A percentile compares a stretch with the other conserved stretches of the same genome.
These are phyloP conservation scores for Melanostoma mellinum DNA, from an alignment of 2,888 invertebrate species.

Conservation along the genomic window DNA sequence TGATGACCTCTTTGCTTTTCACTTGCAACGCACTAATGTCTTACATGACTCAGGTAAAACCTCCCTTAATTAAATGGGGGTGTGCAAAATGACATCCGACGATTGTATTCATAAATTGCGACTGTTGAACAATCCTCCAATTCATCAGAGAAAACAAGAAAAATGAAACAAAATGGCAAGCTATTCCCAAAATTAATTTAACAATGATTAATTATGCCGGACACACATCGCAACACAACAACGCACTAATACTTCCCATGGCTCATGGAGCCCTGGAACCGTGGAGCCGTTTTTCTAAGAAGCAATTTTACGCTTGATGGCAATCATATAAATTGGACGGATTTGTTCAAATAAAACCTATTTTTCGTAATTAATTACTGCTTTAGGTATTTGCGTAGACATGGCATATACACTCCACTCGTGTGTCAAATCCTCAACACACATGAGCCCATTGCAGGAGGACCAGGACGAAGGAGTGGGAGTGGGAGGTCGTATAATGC, in stretches of 20 bases:
- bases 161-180: no score
- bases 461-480: not conserved
- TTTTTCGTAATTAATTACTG: slow-evolving; percentile 71
- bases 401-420: slow-evolving; percentile 28
- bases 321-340: slow-evolving; percentile 51
- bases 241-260: not conserved
- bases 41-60: no score
- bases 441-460: slow-evolving; percentile 8
- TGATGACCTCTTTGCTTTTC: no score
- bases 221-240: slow-evolving; percentile 27
- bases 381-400: slow-evolving; percentile 62
- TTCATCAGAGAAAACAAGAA: no score
- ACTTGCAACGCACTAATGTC: no score
- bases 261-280: not conserved
- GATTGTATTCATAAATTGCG: no score
- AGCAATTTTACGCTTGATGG: slow-evolving; percentile 56
- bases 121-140: no score
- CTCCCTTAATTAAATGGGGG: no score
- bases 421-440: slow-evolving; percentile 12
- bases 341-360: slow-evolving; percentile 58
- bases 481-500: slow-evolving; percentile 2
- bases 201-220: slow-evolving; percentile 69
- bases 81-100: no score
- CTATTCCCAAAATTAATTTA: slow-evolving; percentile 49
- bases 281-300: slow-evolving; percentile 15